Evolutionary conservation across 2,888 invertebrate genomes (phyloP), one percentile per base, ranked within the genome.

Genomic region (Drosophila anomelani): DNA sequence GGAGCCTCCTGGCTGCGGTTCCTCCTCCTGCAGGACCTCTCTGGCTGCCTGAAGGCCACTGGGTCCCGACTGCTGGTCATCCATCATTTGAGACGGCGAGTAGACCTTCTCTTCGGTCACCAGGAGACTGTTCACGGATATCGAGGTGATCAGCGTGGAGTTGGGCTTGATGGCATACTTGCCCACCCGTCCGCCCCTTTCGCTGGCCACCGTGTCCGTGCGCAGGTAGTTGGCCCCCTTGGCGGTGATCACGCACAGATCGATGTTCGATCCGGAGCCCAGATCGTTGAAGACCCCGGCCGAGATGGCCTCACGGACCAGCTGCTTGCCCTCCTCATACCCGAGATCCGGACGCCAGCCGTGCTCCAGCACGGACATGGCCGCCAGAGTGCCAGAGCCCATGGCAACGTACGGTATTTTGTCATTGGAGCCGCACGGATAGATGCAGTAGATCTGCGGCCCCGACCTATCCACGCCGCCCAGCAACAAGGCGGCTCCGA

Each of bases 271-370:
- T 53, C 99, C 99, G 53, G 99, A 99, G 20, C 97, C 98, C 86
- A 99, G 94, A 93, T 99, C 99, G 93, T 99, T 98, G 93, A 98
- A 98, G 85, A 99, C 98, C 93, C 99, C 99, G 85, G 98, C 98
- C 56, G 97, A 96, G 89, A 99, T 97, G 0, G 98, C 99, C 94
- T 98, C 96, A 46, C 98, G 94, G 0, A 99, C 98, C 72, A 99
- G 93, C 84, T 95, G 94, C 91, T 98, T 92, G 26, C 97, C 99
- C 87, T 98, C 97, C 77, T 97, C 97, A 90, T 97, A 96, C 77
- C 93, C 94, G 94, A 98, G 93, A 77, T 96, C 94, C 1, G 96
- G 95, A 88, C 95, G 96, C 97, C 97, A 99, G 76, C 96, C 94
- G 38, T 96, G 80, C 75, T 99, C 99, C 93, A 99, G 97, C 20